These are phyloP conservation scores for Corythornis cristatus DNA, from an alignment of 2,113 vertebrate genomes.

Conservation along the genomic window DNA sequence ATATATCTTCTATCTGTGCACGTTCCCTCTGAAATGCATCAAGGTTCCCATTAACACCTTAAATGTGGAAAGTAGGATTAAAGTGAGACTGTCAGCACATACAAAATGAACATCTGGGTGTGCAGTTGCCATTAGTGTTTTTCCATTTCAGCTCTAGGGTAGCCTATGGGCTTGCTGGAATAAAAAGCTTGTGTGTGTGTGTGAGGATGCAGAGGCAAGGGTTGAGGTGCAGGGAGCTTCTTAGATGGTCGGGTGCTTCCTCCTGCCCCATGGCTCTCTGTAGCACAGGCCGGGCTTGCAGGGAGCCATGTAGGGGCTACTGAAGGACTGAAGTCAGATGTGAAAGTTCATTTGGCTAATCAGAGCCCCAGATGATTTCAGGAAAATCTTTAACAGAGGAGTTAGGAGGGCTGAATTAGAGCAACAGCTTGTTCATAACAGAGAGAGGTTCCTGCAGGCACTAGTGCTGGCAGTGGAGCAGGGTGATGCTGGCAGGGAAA, in stretches of 20 bases:
- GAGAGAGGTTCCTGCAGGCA: neutral
- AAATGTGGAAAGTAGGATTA: constrained; percentile 9
- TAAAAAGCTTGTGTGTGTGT: neutral
- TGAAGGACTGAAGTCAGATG: neutral
- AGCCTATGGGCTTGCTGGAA: neutral
- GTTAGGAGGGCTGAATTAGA: neutral
- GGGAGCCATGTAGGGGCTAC: neutral
- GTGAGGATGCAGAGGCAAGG: neutral
- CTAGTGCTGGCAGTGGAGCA: neutral
- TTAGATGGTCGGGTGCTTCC: neutral
- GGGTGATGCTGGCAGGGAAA: neutral
- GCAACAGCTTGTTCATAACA: neutral
- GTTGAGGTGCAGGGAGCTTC: neutral
- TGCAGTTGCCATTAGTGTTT: neutral
- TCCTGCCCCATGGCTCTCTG: neutral
- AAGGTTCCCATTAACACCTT: constrained; percentile 60
- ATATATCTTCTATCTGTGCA: constrained; percentile 1
- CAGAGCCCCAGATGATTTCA: neutral
- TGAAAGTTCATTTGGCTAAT: neutral
- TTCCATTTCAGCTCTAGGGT: neutral
- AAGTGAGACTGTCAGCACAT: constrained; percentile 33
- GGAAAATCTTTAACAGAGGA: neutral
- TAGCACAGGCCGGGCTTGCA: neutral
- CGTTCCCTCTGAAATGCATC: constrained; percentile 38
- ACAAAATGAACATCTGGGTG: neutral